These are phyloP conservation scores for Micrasema minimum DNA, from an alignment of 1,140 invertebrate genomes.

Conservation along the genomic window DNA sequence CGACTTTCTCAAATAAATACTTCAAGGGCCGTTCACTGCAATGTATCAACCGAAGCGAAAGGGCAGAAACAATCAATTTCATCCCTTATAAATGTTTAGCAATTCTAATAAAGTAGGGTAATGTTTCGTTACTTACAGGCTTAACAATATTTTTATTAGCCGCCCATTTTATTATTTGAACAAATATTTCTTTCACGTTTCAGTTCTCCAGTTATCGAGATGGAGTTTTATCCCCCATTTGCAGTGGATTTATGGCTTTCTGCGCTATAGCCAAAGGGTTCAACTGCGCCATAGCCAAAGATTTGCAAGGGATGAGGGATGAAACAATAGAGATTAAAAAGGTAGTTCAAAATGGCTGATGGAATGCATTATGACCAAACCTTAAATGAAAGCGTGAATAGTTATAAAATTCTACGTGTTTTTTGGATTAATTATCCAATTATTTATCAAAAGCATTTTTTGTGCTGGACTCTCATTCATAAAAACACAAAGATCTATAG, in stretches of 20 bases:
- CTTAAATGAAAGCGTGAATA: neutral
- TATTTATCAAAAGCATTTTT: neutral
- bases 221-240: constrained; percentile 28
- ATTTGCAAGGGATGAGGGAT: neutral
- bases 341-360: neutral
- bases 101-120: too few relatives aligned
- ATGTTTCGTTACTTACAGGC: neutral
- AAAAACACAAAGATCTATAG: too few relatives aligned
- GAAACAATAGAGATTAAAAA: constrained; percentile 24
- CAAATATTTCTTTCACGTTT: constrained; percentile 4
- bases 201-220: neutral
- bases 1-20: too few relatives aligned
- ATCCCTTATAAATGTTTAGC: too few relatives aligned
- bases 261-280: neutral
- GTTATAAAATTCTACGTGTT: too few relatives aligned
- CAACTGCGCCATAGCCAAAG: too few relatives aligned
- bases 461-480: too few relatives aligned
- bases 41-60: too few relatives aligned
- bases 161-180: constrained; percentile 26
- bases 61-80: too few relatives aligned
- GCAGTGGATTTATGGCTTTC: constrained; percentile 12
- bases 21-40: too few relatives aligned
- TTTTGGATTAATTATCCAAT: too few relatives aligned
- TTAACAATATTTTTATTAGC: constrained; percentile 5
- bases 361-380: neutral